These are phyloP conservation scores for Microctenopoma stevenorrisi DNA, from an alignment of 2,797 vertebrate species.

Conservation along the genomic window DNA sequence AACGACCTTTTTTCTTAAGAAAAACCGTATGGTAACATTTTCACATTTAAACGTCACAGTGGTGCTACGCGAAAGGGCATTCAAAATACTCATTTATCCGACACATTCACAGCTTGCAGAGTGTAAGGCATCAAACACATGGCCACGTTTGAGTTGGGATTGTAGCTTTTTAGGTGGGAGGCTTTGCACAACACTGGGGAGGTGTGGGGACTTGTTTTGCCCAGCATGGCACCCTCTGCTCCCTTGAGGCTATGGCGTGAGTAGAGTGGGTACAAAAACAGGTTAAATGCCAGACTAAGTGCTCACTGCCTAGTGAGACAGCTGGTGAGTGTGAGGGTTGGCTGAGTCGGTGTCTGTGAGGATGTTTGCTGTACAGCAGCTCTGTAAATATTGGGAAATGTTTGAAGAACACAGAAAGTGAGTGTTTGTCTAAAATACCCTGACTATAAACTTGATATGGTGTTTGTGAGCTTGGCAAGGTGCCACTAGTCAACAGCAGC, in stretches of 20 bases:
- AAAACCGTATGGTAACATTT: conserved; percentile 23
- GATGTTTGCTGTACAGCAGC: conserved; percentile 24
- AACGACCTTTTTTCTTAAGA: conserved; percentile 3
- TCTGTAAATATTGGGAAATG: conserved; percentile 10
- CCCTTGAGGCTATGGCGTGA: conserved; percentile 15
- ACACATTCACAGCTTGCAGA: conserved; percentile 71
- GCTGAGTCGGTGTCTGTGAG: not conserved
- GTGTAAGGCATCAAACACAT: conserved; percentile 79
- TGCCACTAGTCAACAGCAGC: conserved; percentile 44
- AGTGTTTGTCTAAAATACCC: conserved; percentile 20
- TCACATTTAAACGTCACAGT: conserved; percentile 46
- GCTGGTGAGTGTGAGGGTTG: conserved; percentile 30
- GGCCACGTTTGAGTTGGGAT: conserved; percentile 25
- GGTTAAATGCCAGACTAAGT: conserved; percentile 1
- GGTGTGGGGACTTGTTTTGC: conserved; percentile 21
- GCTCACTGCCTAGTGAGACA: conserved; percentile 26
- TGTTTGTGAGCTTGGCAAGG: conserved; percentile 29
- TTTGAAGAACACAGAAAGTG: conserved; percentile 6
- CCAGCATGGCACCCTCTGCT: conserved; percentile 18
- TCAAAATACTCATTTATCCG: conserved; percentile 25
- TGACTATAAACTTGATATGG: conserved; percentile 25
- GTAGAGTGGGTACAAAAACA: not conserved
- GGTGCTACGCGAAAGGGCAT: conserved; percentile 19
- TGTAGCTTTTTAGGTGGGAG: not conserved
- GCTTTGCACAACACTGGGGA: conserved; percentile 66